These are phyloP conservation scores for Porites evermanni DNA, from an alignment of 92 coral and sea anemone species.

Conservation along the genomic window DNA sequence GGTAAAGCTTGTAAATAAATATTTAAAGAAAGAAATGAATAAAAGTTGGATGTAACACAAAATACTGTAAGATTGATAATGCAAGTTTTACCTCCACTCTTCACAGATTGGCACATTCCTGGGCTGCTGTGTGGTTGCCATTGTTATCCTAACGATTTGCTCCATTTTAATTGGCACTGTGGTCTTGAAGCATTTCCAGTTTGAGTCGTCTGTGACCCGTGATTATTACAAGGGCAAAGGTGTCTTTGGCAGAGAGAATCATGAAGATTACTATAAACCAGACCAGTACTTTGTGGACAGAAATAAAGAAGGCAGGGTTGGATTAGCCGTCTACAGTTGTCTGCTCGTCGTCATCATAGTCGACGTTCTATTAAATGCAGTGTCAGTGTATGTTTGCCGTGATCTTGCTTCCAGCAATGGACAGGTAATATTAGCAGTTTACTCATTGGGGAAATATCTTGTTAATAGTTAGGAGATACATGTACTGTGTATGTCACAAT, in stretches of 20 bases:
- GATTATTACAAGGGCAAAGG: slow-evolving; percentile 65
- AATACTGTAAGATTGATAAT: neutral
- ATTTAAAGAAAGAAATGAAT: too few species aligned
- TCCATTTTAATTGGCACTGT: slow-evolving; percentile 67
- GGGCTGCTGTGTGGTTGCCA: slow-evolving; percentile 73
- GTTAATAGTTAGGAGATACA: too few species aligned
- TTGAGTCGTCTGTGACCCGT: slow-evolving; percentile 70
- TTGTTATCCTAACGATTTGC: slow-evolving; percentile 70
- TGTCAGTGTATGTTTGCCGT: slow-evolving; percentile 59
- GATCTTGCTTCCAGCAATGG: slow-evolving; percentile 40
- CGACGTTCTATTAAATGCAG: slow-evolving; percentile 60
- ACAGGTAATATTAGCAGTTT: slow-evolving; percentile 40
- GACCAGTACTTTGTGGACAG: slow-evolving; percentile 70
- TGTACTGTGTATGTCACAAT: too few species aligned
- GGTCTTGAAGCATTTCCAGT: slow-evolving; percentile 59
- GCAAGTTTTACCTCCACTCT: neutral
- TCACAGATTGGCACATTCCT: slow-evolving; percentile 70
- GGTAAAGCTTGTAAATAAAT: too few species aligned
- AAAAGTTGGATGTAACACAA: neutral
- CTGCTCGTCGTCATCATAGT: slow-evolving; percentile 52
- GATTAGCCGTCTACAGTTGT: slow-evolving; percentile 66
- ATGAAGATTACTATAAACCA: slow-evolving; percentile 46
- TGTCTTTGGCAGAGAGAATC: slow-evolving; percentile 22
- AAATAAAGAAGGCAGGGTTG: slow-evolving; percentile 54
- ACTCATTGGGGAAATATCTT: too few species aligned